Evolutionary conservation across 2,797 vertebrate species (phyloP), one percentile per base, ranked within the genome.

Genomic region (Enteromius paludinosus): DNA sequence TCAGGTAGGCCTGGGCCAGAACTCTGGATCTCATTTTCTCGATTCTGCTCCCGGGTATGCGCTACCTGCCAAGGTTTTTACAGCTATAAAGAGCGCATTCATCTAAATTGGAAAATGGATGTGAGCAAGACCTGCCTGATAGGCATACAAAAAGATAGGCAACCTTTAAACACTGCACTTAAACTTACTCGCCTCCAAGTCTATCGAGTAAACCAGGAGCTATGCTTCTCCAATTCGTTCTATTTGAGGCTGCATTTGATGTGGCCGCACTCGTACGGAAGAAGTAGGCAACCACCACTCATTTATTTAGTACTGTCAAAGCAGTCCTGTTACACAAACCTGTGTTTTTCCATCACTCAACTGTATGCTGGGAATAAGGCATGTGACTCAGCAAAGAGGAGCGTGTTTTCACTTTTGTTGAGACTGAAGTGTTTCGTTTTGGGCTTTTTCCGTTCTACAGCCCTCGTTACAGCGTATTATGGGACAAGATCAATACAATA

Each of bases 21-120:
- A 87, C 87, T 95, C 94, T 94, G 93, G 93, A 93, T 93, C 88
- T 91, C 84, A 94, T 95, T 95, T 95, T 93, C 93, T 92, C 86
- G 78, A 81, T 83, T 86, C 82, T 83, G 89, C 93, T 93, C 92
- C 88, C 66, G 89, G 89, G 90, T 87, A 84, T 47, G 82, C 87
- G 81, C 86, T 91, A 94, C 91, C 92, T 94, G 93, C 94, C 92
- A 94, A 94, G 81, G 84, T 81, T 85, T 91, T 90, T 88, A 90
- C 90, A 89, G 82, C 88, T 91, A 93, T 93, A 93, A 94, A 94
- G 92, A 87, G 90, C 65, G 88, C 90, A 92, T 93, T 94, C 91
- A 93, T 92, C 90, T 89, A 88, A 90, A 93, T 88, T 91, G 91
- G 90, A 93, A 92, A 93, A 94, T 93, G 89, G 82, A 91, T 86